Percentiles rank a stretch among this genome's conserved stretches.
Conservation (phyloP, 2,888 invertebrate species). For the Synergus umbraculus region DNA sequence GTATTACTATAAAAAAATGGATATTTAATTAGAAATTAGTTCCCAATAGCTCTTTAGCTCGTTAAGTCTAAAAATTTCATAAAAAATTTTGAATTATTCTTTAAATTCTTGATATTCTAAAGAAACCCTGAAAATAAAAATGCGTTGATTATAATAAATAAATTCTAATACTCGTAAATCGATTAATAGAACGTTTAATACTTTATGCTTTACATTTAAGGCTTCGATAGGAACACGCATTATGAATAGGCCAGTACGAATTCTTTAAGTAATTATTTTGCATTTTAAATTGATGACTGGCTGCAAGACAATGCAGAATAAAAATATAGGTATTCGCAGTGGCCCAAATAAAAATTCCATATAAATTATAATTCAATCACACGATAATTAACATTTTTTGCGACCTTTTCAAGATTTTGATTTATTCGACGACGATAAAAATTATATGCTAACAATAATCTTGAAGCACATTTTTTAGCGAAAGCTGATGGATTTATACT, state of each 20-base stretch:
- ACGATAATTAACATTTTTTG: background rate
- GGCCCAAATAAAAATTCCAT: background rate
- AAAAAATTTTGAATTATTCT: background rate
- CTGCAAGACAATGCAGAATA: background rate
- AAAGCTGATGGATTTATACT: background rate
- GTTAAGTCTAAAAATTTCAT: background rate
- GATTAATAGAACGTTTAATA: conserved; percentile 42
- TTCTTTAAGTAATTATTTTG: background rate
- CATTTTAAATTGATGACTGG: background rate
- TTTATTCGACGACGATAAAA: no score
- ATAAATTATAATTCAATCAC: background rate
- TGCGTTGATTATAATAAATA: background rate
- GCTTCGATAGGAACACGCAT: conserved; percentile 55
- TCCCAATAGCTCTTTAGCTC: background rate
- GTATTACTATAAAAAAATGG: background rate
- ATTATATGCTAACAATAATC: background rate
- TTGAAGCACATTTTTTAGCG: background rate
- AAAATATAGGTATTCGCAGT: background rate
- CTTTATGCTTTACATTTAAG: conserved; percentile 55
- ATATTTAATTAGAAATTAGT: background rate
- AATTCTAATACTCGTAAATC: background rate
- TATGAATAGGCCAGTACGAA: conserved; percentile 42
- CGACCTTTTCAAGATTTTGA: no score
- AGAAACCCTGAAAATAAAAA: background rate
- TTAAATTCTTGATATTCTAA: background rate